phyloP scores from a whole-genome alignment of 1,140 invertebrate species.

The Bombus breviceps region DNA sequence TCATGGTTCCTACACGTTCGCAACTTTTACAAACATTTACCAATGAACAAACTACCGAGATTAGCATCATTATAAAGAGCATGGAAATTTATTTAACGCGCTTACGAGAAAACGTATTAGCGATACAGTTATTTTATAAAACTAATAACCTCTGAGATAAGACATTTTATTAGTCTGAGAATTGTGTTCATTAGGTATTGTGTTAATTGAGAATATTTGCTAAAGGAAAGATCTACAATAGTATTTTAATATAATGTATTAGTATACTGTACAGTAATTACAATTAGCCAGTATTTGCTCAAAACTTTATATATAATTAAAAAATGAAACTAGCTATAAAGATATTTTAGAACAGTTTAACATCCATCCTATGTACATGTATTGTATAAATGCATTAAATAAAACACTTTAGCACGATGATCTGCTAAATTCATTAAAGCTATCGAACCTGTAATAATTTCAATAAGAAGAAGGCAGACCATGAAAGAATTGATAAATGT shows the following conservation, averaged over 20 bases:
- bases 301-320: conserved; percentile 11
- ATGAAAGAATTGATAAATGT: conserved; percentile 86
- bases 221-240: neutral
- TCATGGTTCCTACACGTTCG: conserved; percentile 76
- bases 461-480: conserved; percentile 85
- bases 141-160: conserved; percentile 54
- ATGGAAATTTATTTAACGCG: conserved; percentile 70
- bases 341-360: neutral
- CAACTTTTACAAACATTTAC: conserved; percentile 75
- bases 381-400: conserved; percentile 77
- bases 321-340: neutral
- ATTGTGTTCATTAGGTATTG: neutral
- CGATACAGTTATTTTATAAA: conserved; percentile 72
- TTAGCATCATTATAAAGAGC: conserved; percentile 68
- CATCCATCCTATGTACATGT: neutral
- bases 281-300: neutral
- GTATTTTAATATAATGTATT: neutral
- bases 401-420: conserved; percentile 82
- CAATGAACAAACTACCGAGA: conserved; percentile 65
- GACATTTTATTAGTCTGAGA: neutral
- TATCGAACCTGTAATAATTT: conserved; percentile 87
- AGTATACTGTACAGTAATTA: neutral
- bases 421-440: conserved; percentile 85
- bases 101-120: conserved; percentile 71
- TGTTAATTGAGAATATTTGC: neutral